Evolutionary conservation across 2,888 invertebrate genomes (phyloP).

Genomic region (Agrochola macilenta): DNA sequence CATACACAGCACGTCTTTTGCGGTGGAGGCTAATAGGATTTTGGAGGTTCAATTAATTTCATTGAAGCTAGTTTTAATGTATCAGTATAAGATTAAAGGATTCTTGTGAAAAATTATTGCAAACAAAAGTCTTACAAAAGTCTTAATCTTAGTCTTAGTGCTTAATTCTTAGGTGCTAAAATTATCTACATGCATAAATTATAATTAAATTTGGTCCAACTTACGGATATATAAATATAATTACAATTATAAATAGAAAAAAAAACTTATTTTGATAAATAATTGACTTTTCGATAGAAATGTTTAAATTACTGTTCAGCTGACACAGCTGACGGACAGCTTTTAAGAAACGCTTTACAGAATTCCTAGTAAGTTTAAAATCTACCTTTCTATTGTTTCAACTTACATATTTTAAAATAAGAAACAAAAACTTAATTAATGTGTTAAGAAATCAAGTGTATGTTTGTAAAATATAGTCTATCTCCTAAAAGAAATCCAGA

Average conservation of each 20-base stretch:
- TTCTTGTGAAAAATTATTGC: neutral
- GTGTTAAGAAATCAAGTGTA: neutral
- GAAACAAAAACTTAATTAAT: neutral
- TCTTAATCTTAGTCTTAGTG: no score
- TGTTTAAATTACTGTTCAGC: neutral
- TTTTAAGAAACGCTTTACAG: neutral
- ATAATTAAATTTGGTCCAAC: constrained; percentile 79
- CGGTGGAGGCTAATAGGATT: constrained; percentile 54
- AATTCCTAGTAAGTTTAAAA: neutral
- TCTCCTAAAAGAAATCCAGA: constrained; percentile 9
- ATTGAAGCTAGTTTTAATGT: constrained; percentile 28
- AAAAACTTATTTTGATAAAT: constrained; percentile 76
- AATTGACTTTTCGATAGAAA: neutral
- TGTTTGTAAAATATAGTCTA: neutral
- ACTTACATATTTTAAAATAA: neutral
- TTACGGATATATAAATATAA: constrained; percentile 76
- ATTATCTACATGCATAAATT: constrained; percentile 77
- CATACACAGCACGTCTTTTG: constrained; percentile 64
- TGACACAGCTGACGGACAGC: neutral
- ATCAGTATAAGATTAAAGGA: neutral
- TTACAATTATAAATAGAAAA: constrained; percentile 84
- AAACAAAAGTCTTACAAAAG: constrained; percentile 18
- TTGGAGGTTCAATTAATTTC: constrained; percentile 64
- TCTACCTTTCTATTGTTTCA: neutral
- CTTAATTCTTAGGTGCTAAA: neutral